Conservation (phyloP, 2,888 invertebrate species). For the Netelia fuscicornis region DNA sequence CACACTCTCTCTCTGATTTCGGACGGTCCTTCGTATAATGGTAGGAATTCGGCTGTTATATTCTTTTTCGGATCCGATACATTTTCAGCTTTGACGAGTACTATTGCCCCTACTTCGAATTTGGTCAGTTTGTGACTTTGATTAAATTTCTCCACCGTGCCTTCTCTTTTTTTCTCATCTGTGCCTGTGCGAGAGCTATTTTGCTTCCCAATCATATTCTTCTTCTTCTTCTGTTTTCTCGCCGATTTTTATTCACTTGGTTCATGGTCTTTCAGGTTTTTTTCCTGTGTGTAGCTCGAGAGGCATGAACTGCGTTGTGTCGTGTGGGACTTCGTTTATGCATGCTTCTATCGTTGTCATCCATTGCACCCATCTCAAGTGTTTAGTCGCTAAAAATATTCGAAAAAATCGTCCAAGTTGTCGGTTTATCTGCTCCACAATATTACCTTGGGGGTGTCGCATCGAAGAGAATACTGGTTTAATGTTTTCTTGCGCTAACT, state of each 20-base stretch:
- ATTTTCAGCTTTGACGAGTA: neutral
- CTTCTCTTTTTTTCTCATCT: neutral
- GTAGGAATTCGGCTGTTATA: neutral
- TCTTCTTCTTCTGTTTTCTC: neutral
- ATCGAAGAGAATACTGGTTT: too few relatives aligned
- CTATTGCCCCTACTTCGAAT: neutral
- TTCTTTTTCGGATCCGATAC: constrained; percentile 9
- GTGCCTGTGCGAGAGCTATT: neutral
- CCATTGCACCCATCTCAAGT: too few relatives aligned
- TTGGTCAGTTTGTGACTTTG: neutral
- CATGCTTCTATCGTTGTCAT: too few relatives aligned
- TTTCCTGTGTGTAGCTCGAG: constrained; percentile 39
- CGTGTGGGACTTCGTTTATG: too few relatives aligned
- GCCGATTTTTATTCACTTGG: neutral
- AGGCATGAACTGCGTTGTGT: constrained; percentile 45
- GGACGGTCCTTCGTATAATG: constrained; percentile 17
- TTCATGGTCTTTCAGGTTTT: constrained; percentile 10
- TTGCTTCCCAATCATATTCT: neutral
- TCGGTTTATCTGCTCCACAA: too few relatives aligned
- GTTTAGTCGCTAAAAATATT: too few relatives aligned
- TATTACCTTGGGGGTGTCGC: too few relatives aligned
- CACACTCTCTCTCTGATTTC: neutral
- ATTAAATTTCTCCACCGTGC: neutral
- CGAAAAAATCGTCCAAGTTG: too few relatives aligned
- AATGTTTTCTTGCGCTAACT: too few relatives aligned